Base-by-base conservation (phyloP, 2,888 invertebrate species). In the Synanthedon formicaeformis region DNA sequence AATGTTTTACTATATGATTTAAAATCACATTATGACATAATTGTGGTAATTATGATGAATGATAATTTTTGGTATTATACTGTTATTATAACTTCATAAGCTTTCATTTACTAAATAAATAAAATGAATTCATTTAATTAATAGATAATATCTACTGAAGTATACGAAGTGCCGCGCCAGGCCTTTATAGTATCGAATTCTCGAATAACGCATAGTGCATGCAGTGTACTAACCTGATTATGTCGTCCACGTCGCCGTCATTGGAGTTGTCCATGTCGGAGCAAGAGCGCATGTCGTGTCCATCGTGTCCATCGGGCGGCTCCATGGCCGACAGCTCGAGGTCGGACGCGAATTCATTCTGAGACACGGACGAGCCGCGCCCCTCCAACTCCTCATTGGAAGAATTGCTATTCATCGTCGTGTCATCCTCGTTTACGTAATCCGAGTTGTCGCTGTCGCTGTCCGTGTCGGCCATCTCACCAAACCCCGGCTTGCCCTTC, bases 291-390 rank as follows among this genome's bases (percentile, higher is more conserved):
- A 78, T 74, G 53, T 86, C 87, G 3, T 88, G 89, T 5, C 73
- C 76, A 0, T 80, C 81, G 3, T 90, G 60, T 1, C 90, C 82
- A 56, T 92, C 92, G 0, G 88, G 78, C 0, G 90, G 84, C 61
- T 92, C 92, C 64, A 92, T 79, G 8, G 84, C 90, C 0, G 91
- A 90, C 51, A 92, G 78, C 60, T 92, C 92, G 53, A 91, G 63
- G 61, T 91, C 91, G 1, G 90, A 90, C 8, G 89, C 87, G 73
- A 90, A 90, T 69, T 90, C 90, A 66, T 88, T 88, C 61, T 86
- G 86, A 1, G 88, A 88, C 34, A 78, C 80, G 0, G 86, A 86
- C 1, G 88, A 87, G 56, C 75, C 83, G 2, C 74, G 67, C 0
- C 80, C 83, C 54, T 80, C 84, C 1, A 75, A 63, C 50, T 87